phyloP scores from a whole-genome alignment of 1,140 invertebrate genomes.

The Trichomalopsis sarcophagae region DNA sequence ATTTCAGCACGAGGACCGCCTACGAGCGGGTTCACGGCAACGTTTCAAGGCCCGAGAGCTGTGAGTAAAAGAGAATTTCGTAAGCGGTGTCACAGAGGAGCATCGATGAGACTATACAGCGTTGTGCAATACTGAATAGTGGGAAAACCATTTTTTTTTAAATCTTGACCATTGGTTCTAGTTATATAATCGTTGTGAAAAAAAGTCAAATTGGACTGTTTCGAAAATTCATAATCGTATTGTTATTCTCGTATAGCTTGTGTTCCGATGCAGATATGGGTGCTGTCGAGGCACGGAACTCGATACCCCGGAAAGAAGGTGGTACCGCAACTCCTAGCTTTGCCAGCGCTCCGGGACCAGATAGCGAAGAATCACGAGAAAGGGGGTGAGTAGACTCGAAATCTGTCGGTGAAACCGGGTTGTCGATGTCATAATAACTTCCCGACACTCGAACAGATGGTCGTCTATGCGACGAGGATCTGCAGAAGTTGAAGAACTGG shows the following conservation, averaged over 20 bases:
- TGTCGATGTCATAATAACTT: neutral
- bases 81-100: neutral
- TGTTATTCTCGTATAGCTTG: slow-evolving; percentile 48
- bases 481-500: slow-evolving; percentile 68
- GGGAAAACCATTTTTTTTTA: neutral
- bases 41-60: neutral
- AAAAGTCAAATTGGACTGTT: neutral
- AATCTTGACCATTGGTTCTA: neutral
- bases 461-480: slow-evolving; percentile 68
- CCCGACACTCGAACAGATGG: slow-evolving; percentile 56
- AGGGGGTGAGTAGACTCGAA: neutral
- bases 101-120: neutral
- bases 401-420: neutral
- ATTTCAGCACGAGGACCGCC: neutral
- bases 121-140: neutral
- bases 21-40: neutral
- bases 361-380: slow-evolving; percentile 60
- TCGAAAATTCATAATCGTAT: neutral
- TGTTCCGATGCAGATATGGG: slow-evolving; percentile 65
- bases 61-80: neutral
- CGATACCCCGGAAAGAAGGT: slow-evolving; percentile 59
- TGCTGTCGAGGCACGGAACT: slow-evolving; percentile 68
- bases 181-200: neutral
- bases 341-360: slow-evolving; percentile 59
- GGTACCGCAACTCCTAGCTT: slow-evolving; percentile 55